Percentiles rank a stretch among this genome's conserved stretches.
phyloP scores from a whole-genome alignment of 2,113 vertebrate species.

The Electrona antarctica region DNA sequence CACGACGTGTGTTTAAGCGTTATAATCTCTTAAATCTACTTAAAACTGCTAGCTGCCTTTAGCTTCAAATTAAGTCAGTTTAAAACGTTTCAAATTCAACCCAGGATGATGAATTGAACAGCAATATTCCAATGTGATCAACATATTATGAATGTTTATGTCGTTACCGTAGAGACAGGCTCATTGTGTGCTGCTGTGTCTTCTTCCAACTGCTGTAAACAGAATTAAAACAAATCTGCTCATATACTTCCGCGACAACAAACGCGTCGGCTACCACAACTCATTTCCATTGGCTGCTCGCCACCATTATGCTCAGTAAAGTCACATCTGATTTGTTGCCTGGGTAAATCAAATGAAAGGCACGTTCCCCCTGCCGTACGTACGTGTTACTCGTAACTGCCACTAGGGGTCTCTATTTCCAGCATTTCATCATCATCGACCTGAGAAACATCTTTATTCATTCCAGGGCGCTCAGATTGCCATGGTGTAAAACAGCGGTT shows the following conservation, averaged over 20 bases:
- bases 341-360: background rate
- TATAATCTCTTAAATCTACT: too few species aligned
- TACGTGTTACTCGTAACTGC: too few species aligned
- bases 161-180: slow-evolving; percentile 69
- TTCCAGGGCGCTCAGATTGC: too few species aligned
- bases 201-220: background rate
- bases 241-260: background rate
- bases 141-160: background rate
- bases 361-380: too few species aligned
- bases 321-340: slow-evolving; percentile 49
- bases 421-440: too few species aligned
- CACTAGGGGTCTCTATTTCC: too few species aligned
- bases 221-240: background rate
- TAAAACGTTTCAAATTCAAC: background rate
- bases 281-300: slow-evolving; percentile 48
- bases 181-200: slow-evolving; percentile 47
- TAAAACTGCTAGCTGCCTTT: too few species aligned
- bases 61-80: background rate
- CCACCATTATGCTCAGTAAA: slow-evolving; percentile 36
- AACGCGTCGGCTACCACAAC: slow-evolving; percentile 37
- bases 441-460: too few species aligned
- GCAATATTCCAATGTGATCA: too few species aligned
- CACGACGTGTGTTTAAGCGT: too few species aligned
- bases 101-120: background rate
- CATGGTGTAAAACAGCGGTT: too few species aligned